Evolutionary conservation across 2,797 vertebrate genomes (phyloP).

Genomic region (Florisuga fusca): DNA sequence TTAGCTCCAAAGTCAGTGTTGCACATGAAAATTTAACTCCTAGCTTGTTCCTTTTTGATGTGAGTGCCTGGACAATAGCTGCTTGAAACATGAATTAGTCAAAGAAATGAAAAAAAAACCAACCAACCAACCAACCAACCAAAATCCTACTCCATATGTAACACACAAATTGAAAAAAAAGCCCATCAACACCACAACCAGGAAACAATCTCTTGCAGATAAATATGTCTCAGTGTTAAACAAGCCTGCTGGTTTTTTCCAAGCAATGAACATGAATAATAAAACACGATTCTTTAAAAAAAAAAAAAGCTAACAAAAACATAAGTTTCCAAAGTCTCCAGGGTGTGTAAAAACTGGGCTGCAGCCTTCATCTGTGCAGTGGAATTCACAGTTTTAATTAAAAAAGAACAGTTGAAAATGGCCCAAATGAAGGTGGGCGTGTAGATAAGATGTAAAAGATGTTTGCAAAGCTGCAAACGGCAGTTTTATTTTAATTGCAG

Average conservation of each 20-base stretch:
- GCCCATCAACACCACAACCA: neutral
- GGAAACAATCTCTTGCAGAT: neutral
- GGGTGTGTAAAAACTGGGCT: neutral
- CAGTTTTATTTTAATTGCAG: neutral
- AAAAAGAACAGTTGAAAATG: neutral
- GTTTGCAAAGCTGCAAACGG: neutral
- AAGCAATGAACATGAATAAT: constrained; percentile 59
- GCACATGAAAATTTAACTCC: constrained; percentile 43
- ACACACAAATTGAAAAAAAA: neutral
- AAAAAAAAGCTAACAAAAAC: neutral
- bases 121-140: no score
- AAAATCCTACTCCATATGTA: neutral
- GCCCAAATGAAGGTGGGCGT: neutral
- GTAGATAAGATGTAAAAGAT: neutral
- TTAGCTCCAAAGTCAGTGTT: neutral
- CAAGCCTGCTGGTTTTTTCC: neutral
- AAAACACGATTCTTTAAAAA: neutral
- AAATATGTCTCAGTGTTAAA: constrained; percentile 33
- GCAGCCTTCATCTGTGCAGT: neutral
- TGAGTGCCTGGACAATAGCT: neutral
- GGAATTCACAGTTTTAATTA: neutral
- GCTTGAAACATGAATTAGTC: neutral
- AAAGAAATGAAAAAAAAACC: neutral
- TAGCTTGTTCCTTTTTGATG: neutral
- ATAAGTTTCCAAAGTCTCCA: neutral